Evolutionary conservation across 2,113 vertebrate genomes (phyloP), one percentile per base, ranked within the genome.

Genomic region (Melanostigma gelatinosum): DNA sequence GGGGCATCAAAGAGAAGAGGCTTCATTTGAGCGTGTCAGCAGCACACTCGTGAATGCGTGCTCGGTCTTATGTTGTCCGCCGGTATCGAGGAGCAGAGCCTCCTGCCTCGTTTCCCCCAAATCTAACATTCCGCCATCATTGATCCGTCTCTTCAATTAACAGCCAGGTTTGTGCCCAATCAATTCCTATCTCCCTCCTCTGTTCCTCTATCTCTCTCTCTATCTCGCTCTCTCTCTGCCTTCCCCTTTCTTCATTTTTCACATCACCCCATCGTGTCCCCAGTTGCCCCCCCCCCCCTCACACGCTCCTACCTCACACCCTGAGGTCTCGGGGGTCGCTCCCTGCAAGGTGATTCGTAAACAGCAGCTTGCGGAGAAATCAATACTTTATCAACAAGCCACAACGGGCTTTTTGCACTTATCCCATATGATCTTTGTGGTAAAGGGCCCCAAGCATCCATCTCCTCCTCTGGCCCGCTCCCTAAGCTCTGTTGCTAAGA

Each of bases 371-470:
- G 85, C 65, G 9, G 77, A 95, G 93, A 96, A 97, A 99, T 99
- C 98, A 97, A 99, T 99, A 98, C 97, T 98, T 98, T 98, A 98
- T 98, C 97, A 99, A 97, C 97, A 97, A 97, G 96, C 97, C 97
- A 89, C 88, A 84, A 97, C 97, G 96, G 96, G 97, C 96, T 98
- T 97, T 97, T 97, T 95, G 95, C 96, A 97, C 96, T 97, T 97
- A 96, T 97, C 96, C 96, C 95, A 94, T 97, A 97, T 97, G 97
- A 98, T 98, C 97, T 97, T 97, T 96, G 96, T 96, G 96, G 97
- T 97, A 96, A 97, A 97, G 97, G 96, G 95, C 95, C 95, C 3
- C 80, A 93, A 97, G 96, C 96, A 92, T 90, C 89, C 88, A 91
- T 92, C 91, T 93, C 88, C 91, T 88, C 85, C 73, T 88, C 82